Conservation (phyloP, 1,140 invertebrate species). For the Drosophila paulistorum region DNA sequence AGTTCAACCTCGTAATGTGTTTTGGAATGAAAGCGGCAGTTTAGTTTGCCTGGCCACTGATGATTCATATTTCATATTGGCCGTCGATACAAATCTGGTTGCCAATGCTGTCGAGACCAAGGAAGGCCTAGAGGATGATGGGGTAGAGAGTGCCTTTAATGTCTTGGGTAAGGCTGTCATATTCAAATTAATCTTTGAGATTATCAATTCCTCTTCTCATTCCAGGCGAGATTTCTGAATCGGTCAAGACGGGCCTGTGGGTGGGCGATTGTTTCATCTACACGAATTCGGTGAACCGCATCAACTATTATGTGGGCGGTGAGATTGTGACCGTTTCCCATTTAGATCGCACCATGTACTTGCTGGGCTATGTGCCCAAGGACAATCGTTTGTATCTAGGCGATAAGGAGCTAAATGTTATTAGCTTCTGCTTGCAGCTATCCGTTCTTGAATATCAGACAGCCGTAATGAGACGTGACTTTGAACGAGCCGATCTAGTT, state of each 20-base stretch:
- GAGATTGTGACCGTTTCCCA: constrained; percentile 99
- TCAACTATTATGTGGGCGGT: constrained; percentile 99
- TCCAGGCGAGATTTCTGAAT: constrained; percentile 92
- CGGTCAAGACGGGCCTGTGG: constrained; percentile 98
- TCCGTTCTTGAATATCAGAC: constrained; percentile 99
- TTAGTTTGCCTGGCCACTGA: constrained; percentile 97
- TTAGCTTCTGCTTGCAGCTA: constrained; percentile 93
- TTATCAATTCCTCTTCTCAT: constrained; percentile 46
- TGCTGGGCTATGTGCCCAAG: constrained; percentile 98
- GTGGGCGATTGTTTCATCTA: constrained; percentile 99
- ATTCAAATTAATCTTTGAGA: not conserved
- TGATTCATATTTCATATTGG: constrained; percentile 97
- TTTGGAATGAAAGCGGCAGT: constrained; percentile 98
- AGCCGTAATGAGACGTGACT: constrained; percentile 98
- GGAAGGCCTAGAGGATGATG: constrained; percentile 93
- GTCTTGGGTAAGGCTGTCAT: constrained; percentile 84
- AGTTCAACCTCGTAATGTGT: constrained; percentile 88
- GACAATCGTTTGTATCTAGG: constrained; percentile 98
- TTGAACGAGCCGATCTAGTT: constrained; percentile 97
- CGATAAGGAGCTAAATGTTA: constrained; percentile 98
- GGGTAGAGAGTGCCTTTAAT: constrained; percentile 98
- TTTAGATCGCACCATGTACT: constrained; percentile 95
- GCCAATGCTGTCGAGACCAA: constrained; percentile 89
- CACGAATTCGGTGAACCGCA: constrained; percentile 97
- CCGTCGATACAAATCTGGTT: constrained; percentile 92